Base-by-base conservation (phyloP, 2,113 vertebrate species). In the Petrocephalus zakoni region DNA sequence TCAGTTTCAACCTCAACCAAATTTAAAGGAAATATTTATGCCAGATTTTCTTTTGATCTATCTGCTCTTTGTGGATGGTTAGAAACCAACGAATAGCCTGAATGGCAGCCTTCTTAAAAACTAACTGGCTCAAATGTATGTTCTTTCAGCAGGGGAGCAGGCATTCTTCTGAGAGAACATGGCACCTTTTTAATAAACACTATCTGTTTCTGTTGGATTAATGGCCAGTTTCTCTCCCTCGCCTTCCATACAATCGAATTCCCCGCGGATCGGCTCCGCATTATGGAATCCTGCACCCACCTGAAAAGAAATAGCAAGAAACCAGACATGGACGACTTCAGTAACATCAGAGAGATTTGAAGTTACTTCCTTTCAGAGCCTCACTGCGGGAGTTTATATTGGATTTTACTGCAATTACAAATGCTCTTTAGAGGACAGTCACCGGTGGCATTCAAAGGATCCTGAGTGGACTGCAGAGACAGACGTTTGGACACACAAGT, bases 71-170 rank as follows among this genome's bases (percentile, higher is more conserved):
- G n/a, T 56, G 11, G 37, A 52, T 25, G 49, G 17, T 49, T 49
- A 53, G 46, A 75, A 86, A 46, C 64, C 64, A 86, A 55, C 51
- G 87, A 68, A 87, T 34, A 17, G 25, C 58, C 86, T 89, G 89
- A 78, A 88, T 68, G 88, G 86, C 89, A 90, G 87, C 78, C 87
- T 85, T 88, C 83, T 90, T 34, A 90, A 90, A 89, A 87, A 88
- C 83, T 51, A 84, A 85, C 78, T 81, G 81, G 29, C 87, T 64
- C 75, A 42, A 78, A 87, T 75, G 72, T 72, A 78, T 64, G n/a
- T 55, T 90, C n/a, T 42, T 47, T 56, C 25, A 17, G 55, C 86
- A 42, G 89, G 25, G 86, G 86, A 85, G 64, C 61, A 89, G 22
- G 75, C 34, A 52, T 68, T 82, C 85, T 87, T 83, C 82, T 37